Evolutionary conservation across 1,140 invertebrate genomes (phyloP).

Genomic region (Drosophila bocki): DNA sequence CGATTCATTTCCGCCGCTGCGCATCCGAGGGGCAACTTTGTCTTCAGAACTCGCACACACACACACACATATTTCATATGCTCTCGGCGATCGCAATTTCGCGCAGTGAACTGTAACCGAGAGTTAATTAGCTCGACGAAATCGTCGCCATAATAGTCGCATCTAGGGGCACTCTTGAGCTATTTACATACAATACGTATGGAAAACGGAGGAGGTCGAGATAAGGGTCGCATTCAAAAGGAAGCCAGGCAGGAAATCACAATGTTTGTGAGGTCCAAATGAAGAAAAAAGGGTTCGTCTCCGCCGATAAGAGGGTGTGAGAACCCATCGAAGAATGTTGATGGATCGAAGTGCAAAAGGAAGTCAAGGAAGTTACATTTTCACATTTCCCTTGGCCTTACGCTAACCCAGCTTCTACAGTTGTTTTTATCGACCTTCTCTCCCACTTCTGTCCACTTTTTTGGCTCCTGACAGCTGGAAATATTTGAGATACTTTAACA

Average conservation of each 20-base stretch:
- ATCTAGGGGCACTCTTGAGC: conserved; percentile 26
- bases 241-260: conserved; percentile 57
- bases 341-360: not conserved
- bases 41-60: conserved; percentile 2
- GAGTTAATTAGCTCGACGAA: conserved; percentile 78
- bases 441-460: conserved; percentile 2
- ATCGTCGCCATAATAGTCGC: conserved; percentile 43
- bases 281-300: conserved; percentile 47
- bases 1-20: conserved; percentile 70
- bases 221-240: conserved; percentile 60
- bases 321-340: conserved; percentile 23
- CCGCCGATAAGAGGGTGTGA: conserved; percentile 6
- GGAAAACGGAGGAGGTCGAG: conserved; percentile 20
- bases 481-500: conserved; percentile 62
- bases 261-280: conserved; percentile 39
- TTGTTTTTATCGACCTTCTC: not conserved
- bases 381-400: not conserved
- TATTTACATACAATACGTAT: conserved; percentile 39
- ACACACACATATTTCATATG: conserved; percentile 61
- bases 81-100: conserved; percentile 62
- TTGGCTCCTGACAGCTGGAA: conserved; percentile 57
- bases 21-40: conserved; percentile 31
- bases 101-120: conserved; percentile 80
- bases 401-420: not conserved
- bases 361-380: not conserved